Conservation (phyloP, 1,140 invertebrate genomes). For the Bombus confusus region DNA sequence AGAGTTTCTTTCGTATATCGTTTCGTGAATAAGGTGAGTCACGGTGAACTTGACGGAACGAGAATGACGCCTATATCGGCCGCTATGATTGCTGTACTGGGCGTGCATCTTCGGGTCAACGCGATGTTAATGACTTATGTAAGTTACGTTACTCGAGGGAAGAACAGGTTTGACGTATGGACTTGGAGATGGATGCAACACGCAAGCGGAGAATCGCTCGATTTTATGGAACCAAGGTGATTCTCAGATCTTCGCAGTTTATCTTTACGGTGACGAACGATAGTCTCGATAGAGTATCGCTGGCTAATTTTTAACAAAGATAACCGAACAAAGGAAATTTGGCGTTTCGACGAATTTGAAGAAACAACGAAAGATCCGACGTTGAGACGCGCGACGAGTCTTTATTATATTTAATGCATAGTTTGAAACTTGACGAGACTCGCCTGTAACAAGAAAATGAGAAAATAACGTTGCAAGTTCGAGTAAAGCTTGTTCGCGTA, state of each 20-base stretch:
- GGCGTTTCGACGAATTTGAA: background rate
- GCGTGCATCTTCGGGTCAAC: constrained; percentile 48
- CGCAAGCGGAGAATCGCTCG: constrained; percentile 14
- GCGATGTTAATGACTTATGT: constrained; percentile 58
- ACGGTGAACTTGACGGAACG: constrained; percentile 62
- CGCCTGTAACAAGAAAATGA: constrained; percentile 59
- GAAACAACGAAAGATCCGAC: constrained; percentile 34
- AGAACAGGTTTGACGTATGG: constrained; percentile 35
- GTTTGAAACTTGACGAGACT: constrained; percentile 5
- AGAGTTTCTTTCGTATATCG: background rate
- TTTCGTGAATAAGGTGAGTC: background rate
- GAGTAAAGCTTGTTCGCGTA: background rate
- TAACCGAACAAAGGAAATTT: too few species aligned
- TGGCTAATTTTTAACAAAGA: too few species aligned
- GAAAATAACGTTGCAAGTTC: constrained; percentile 12
- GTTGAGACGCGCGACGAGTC: background rate
- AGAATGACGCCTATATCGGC: constrained; percentile 67
- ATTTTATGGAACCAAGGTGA: constrained; percentile 16
- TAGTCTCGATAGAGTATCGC: too few species aligned
- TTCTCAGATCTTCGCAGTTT: background rate
- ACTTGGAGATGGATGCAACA: constrained; percentile 5
- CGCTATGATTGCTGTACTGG: constrained; percentile 40
- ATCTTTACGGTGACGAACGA: too few species aligned
- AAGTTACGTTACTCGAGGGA: constrained; percentile 32
- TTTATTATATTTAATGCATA: background rate